phyloP scores from a whole-genome alignment of 2,888 invertebrate species.

The Sarcophaga caerulescens region DNA sequence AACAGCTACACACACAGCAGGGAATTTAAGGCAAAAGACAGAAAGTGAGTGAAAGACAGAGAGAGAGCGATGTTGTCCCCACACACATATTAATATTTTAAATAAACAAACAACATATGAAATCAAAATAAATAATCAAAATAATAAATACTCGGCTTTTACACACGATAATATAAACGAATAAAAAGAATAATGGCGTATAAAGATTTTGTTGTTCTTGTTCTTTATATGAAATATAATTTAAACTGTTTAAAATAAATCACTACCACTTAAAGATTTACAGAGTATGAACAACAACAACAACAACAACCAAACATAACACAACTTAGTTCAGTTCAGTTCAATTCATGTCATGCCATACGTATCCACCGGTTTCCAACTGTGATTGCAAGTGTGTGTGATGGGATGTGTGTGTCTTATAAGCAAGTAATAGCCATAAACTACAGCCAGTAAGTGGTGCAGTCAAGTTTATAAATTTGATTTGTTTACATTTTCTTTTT shows the following conservation, averaged over 20 bases:
- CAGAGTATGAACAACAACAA: neutral
- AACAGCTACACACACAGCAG: no score
- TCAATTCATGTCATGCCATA: neutral
- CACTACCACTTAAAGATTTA: constrained; percentile 47
- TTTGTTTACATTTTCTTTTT: neutral
- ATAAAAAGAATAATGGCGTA: neutral
- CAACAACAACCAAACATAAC: neutral
- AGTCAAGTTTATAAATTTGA: neutral
- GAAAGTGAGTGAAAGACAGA: no score
- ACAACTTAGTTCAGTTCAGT: no score
- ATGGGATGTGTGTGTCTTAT: no score
- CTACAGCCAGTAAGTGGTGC: neutral
- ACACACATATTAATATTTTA: neutral
- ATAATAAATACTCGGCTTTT: neutral
- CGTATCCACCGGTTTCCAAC: neutral
- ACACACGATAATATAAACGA: neutral
- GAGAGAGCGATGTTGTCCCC: no score
- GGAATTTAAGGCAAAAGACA: no score
- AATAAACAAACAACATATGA: neutral
- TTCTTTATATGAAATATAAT: neutral
- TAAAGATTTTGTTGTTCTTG: neutral
- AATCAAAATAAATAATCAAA: neutral
- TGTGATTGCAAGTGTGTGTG: neutral
- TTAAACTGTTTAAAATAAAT: constrained; percentile 6
- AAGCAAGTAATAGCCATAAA: neutral